Base-by-base conservation (phyloP, 1,140 invertebrate genomes). In the Drosophila parvula region DNA sequence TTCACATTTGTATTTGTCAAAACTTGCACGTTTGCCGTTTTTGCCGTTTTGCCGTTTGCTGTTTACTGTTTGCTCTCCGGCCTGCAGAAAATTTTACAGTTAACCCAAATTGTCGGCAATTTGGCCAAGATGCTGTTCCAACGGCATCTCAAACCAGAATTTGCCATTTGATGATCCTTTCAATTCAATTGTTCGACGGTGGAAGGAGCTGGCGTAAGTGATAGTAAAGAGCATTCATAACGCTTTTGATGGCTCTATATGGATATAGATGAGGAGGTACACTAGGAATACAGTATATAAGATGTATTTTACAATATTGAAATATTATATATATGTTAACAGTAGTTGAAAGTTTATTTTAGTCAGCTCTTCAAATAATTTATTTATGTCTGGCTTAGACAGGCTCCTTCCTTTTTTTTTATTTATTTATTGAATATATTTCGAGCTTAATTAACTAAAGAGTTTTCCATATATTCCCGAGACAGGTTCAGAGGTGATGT, bases 31-130 rank as follows among this genome's bases (percentile, higher is more conserved):
- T 89, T 84, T 86, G 65, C 77, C 55, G 41, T 79, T 78, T 22
- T 78, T 55, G 58, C 73, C 34, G 47, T 67, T 81, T 77, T 50
- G 30, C 30, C 30, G 30, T 30, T 30, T 30, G 62, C 65, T 79
- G 63, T 79, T 81, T 81, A 58, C 64, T 73, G 56, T 48, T 77
- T 36, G 53, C 53, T 71, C 51, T 59, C 22, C 36, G 67, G 69
- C 68, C 51, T 71, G 68, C 68, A 71, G 51, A 65, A 65, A 86
- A 89, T 70, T 86, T 86, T 86, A 83, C 79, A 89, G 80, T 85
- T 84, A 89, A 89, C 84, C 84, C 80, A 89, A 89, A 89, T 89
- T 81, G 84, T 89, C 84, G 84, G 80, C 84, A 71, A 84, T 89
- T 84, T 89, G 80, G 84, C 77, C 84, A 88, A 89, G 79, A 79